Evolutionary conservation across 2,888 invertebrate genomes (phyloP).

Genomic region (Eutolmus rufibarbis): DNA sequence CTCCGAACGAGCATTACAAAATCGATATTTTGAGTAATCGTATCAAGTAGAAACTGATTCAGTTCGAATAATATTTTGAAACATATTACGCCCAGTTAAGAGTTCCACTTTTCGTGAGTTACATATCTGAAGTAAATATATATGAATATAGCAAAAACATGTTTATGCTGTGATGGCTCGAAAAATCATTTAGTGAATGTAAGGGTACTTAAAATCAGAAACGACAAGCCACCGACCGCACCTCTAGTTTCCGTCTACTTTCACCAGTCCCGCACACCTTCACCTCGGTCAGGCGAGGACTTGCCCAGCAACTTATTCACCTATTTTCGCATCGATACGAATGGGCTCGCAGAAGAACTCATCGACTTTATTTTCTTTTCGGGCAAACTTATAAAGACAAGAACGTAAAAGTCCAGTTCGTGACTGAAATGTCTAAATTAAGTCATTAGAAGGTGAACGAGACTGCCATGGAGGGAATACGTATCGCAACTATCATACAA

Average conservation of each 20-base stretch:
- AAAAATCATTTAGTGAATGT: not conserved
- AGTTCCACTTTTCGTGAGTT: not conserved
- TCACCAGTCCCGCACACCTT: not conserved
- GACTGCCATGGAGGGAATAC: slow-evolving; percentile 1
- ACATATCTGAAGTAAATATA: not conserved
- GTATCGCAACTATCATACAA: slow-evolving; percentile 34
- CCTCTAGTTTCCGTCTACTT: not conserved
- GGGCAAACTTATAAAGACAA: slow-evolving; percentile 1
- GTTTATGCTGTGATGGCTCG: not conserved
- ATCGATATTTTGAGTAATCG: not conserved
- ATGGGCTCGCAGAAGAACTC: not conserved
- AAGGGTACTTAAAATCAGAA: not conserved
- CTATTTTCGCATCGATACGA: slow-evolving; percentile 10
- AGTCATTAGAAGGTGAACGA: slow-evolving; percentile 37
- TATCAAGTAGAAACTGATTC: not conserved
- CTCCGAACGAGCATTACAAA: not conserved
- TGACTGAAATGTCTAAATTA: slow-evolving; percentile 47
- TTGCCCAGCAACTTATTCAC: not conserved
- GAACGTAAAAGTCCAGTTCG: slow-evolving; percentile 42
- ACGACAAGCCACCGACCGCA: not conserved
- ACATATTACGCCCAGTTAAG: not conserved
- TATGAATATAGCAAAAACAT: not conserved
- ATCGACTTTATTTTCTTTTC: slow-evolving; percentile 35
- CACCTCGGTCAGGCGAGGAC: not conserved
- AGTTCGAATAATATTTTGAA: not conserved